phyloP scores from a whole-genome alignment of 2,888 invertebrate species.

The Cordilura impudica region DNA sequence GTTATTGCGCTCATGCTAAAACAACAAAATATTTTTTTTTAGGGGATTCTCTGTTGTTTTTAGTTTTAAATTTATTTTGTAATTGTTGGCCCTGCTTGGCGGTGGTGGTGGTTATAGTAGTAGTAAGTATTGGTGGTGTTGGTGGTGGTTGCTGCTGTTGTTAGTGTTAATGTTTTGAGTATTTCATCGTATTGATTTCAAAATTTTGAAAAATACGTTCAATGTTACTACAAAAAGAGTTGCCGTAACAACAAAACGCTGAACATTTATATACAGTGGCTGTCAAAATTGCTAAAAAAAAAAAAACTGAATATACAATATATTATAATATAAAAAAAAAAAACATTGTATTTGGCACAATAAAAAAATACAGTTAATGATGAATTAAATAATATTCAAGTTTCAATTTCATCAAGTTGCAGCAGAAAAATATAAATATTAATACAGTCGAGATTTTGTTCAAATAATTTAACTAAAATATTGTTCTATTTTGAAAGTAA shows the following conservation, averaged over 20 bases:
- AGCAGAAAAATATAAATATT: no score
- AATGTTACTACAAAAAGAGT: slow-evolving; percentile 62
- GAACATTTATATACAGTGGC: background rate
- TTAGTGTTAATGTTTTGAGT: slow-evolving; percentile 35
- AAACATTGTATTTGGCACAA: no score
- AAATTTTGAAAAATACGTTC: slow-evolving; percentile 53
- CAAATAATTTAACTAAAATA: no score
- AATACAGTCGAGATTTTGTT: no score
- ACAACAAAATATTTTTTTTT: background rate
- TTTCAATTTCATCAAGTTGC: no score
- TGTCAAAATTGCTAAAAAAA: background rate
- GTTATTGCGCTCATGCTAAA: slow-evolving; percentile 11
- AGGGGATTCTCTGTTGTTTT: slow-evolving; percentile 23
- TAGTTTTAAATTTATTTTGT: slow-evolving; percentile 34
- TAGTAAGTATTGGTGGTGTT: slow-evolving; percentile 9
- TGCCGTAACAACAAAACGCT: slow-evolving; percentile 45
- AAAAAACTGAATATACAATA: no score
- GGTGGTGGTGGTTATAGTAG: background rate
- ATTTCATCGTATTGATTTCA: slow-evolving; percentile 63
- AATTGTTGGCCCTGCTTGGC: slow-evolving; percentile 54
- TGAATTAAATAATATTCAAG: no score
- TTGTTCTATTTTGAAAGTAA: no score
- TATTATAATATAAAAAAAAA: no score
- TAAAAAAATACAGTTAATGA: no score
- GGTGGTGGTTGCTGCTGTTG: slow-evolving; percentile 13